Percentiles rank a stretch among this genome's conserved stretches.
phyloP scores from a whole-genome alignment of 2,797 vertebrate species.

The Hemibagrus guttatus region DNA sequence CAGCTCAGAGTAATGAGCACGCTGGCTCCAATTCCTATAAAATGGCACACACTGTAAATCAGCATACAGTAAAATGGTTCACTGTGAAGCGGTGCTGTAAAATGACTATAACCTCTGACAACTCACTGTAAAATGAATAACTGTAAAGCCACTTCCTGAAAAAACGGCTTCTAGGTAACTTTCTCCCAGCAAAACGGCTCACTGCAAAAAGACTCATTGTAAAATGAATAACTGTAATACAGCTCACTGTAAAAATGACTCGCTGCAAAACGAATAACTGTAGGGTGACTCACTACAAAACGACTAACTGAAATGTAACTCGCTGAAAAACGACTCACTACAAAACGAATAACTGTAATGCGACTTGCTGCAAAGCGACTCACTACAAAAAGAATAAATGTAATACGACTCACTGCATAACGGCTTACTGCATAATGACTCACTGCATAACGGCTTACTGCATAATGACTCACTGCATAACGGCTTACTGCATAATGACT shows the following conservation, averaged over 20 bases:
- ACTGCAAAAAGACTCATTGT: neutral
- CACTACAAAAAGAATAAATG: no score
- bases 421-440: accelerated
- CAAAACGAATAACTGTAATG: neutral
- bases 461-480: neutral
- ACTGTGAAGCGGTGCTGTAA: neutral
- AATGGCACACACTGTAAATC: neutral
- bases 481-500: neutral
- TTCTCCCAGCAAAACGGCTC: neutral
- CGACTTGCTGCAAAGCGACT: neutral
- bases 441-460: neutral
- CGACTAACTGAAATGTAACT: neutral
- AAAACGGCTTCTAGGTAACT: no score
- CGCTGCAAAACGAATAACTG: neutral
- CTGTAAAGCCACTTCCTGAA: neutral
- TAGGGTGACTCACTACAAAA: neutral
- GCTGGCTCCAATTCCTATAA: neutral
- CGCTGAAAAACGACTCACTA: neutral
- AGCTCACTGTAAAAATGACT: neutral
- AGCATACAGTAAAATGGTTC: neutral
- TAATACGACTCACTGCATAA: neutral
- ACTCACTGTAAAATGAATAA: neutral
- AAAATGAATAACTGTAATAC: neutral
- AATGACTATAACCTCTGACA: no score
- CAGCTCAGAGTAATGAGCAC: neutral